Base-by-base conservation (phyloP, 2,797 vertebrate genomes). In the Pteropus rufus region DNA sequence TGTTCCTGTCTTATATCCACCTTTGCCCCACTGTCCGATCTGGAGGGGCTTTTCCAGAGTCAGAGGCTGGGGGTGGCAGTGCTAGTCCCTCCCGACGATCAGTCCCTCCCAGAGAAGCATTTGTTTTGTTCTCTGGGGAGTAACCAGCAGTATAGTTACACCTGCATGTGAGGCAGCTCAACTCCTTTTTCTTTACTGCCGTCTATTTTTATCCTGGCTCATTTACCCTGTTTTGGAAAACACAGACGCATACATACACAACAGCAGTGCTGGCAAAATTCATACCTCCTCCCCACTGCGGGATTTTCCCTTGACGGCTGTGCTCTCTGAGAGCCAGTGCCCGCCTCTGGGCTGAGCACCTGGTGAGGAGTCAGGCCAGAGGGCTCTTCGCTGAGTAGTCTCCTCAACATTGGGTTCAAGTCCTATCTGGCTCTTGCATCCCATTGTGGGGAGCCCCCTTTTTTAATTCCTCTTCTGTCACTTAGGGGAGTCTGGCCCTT, bases 41-140 rank as follows among this genome's bases (percentile, higher is more conserved):
- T 69, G 49, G 60, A n/a, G 44, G n/a, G 3, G 14, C 46, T 85
- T 58, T 41, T 44, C 49, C 0, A 23, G 86, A 41, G 49, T 23
- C 21, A 0, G 82, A 36, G 44, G 31, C 41, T 5, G 21, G 81
- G 14, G 19, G 39, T 24, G 70, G 79, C 19, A 2, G 21, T 34
- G 39, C 44, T 29, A 2, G n/a, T 19, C 19, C 10, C 34, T 46
- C 5, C 69, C 12, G 5, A 0, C 8, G 34, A 5, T 16, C 95
- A 96, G 98, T 97, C 97, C 97, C 97, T 98, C 97, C 97, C 76
- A 92, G 98, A 79, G 97, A 97, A 96, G 94, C 98, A 96, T 97
- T 98, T 97, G 97, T 97, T 98, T 92, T 95, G 97, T 98, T 98
- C 98, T 98, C 97, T 96, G 97, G 98, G 96, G 98, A 97, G 97